phyloP scores from a whole-genome alignment of 2,888 invertebrate species.

The Acanthosepion lycidas region DNA sequence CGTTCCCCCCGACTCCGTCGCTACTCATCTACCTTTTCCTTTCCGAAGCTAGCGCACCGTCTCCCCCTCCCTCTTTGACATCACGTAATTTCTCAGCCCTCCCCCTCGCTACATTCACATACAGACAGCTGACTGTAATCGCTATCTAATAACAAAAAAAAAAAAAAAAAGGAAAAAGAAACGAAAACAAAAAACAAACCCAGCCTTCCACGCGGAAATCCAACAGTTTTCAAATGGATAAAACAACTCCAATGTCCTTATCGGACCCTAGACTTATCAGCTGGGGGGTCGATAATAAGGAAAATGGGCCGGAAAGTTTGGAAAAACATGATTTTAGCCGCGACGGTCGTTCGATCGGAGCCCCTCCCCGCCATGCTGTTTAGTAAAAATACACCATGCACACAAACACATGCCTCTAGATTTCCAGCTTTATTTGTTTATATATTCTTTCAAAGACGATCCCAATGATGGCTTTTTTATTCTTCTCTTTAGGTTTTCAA shows the following conservation, averaged over 20 bases:
- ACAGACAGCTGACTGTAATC: not conserved
- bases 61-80: not conserved
- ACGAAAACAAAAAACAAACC: no score
- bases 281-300: not conserved
- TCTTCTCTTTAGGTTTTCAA: no score
- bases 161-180: not conserved
- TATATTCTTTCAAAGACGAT: not conserved
- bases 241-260: not conserved
- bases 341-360: not conserved
- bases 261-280: not conserved
- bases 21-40: not conserved
- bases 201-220: not conserved
- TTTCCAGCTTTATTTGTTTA: not conserved
- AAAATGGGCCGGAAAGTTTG: not conserved
- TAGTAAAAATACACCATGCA: not conserved
- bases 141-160: not conserved
- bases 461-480: no score
- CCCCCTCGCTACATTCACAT: conserved; percentile 16
- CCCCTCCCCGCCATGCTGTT: not conserved
- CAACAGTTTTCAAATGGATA: not conserved
- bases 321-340: not conserved
- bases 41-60: not conserved
- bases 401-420: not conserved
- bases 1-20: no score
- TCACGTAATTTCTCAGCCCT: not conserved